Conservation (phyloP, 92 coral and sea anemone species). For the Phymanthus crucifer region DNA sequence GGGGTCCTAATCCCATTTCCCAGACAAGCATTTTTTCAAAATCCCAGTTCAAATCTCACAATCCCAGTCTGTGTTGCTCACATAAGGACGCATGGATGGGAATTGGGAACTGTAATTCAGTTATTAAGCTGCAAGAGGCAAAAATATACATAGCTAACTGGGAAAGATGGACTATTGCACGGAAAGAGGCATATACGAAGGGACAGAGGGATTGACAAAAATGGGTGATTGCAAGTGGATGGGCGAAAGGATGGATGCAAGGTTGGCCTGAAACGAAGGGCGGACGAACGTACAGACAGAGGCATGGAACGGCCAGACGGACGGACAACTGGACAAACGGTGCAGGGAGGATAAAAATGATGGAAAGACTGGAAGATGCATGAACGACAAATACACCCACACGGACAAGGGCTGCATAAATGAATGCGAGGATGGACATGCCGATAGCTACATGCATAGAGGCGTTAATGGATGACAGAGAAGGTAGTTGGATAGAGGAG, state of each 20-base stretch:
- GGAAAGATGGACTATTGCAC: not conserved
- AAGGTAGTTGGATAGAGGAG: no score
- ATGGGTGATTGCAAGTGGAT: no score
- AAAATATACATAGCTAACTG: no score
- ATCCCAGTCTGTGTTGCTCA: no score
- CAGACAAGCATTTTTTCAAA: no score
- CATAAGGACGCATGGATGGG: no score
- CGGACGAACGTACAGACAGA: not conserved
- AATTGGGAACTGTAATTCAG: no score
- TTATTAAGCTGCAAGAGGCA: no score
- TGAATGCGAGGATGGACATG: not conserved
- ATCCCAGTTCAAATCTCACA: no score
- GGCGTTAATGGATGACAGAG: not conserved
- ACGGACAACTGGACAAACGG: constrained; percentile 5
- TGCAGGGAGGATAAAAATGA: not conserved
- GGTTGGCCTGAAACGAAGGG: not conserved
- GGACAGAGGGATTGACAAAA: not conserved
- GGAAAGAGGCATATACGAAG: not conserved
- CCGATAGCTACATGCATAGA: not conserved
- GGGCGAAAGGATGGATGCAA: not conserved
- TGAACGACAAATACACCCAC: no score
- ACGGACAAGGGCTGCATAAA: not conserved
- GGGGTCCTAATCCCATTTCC: no score
- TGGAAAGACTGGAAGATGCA: constrained; percentile 2
- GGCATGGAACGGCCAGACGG: not conserved